Conservation (phyloP, 2,797 vertebrate species). For the Hydrolagus colliei region DNA sequence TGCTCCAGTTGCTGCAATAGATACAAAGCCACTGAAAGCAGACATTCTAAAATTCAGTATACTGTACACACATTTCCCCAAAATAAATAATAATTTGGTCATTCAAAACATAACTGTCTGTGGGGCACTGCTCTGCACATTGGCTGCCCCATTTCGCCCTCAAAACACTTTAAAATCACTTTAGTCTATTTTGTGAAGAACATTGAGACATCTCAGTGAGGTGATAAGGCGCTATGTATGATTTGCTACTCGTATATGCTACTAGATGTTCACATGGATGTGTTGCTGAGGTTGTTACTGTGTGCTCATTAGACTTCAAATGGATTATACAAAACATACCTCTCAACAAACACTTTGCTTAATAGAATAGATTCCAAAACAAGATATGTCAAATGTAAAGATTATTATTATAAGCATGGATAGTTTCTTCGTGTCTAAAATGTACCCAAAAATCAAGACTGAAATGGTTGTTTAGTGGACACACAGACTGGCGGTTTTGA, state of each 20-base stretch:
- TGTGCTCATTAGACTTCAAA: neutral
- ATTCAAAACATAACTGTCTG: no score
- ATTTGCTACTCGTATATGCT: neutral
- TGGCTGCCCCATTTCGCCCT: no score
- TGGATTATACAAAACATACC: constrained; percentile 3
- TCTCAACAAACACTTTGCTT: neutral
- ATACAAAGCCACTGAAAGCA: constrained; percentile 11
- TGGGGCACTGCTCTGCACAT: no score
- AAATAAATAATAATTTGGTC: neutral
- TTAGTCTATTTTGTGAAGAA: no score
- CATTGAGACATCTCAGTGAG: no score
- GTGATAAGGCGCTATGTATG: neutral
- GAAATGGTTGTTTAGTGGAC: neutral
- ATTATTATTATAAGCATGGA: neutral
- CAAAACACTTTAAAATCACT: no score
- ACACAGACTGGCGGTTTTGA: constrained; percentile 1
- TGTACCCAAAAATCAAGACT: neutral
- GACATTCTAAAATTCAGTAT: neutral
- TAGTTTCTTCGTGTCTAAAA: neutral
- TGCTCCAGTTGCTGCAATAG: neutral
- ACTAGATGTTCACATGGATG: neutral
- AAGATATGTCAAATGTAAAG: neutral
- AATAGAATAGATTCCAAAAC: neutral
- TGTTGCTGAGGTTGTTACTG: constrained; percentile 14
- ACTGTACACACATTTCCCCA: neutral